Evolutionary conservation across 2,797 vertebrate genomes (phyloP), one percentile per base, ranked within the genome.

Genomic region (Cercopithecus diana): DNA sequence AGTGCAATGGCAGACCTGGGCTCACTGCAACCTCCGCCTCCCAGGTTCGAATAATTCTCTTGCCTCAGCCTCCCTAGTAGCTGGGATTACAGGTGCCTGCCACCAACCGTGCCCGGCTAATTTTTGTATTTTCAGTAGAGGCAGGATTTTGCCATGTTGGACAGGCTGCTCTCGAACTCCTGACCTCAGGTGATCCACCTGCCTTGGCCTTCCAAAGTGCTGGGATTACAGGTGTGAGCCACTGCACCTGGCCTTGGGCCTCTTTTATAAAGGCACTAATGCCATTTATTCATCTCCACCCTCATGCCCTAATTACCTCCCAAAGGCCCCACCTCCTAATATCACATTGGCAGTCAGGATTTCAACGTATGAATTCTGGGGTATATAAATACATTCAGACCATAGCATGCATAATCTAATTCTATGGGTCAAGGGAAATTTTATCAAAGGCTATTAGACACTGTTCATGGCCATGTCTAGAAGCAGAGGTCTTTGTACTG

Each of bases 41-140:
- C 20, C 52, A 55, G 52, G 7, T 55, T 55, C 52, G 1, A 55
- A 22, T 20, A 20, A 55, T 55, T 22, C 52, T 55, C 20, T 20
- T 55, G 20, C 52, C 52, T 55, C 52, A 22, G 20, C 52, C 52
- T 55, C 7, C 52, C 7, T 8, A 22, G 52, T 55, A 55, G 52
- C 20, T 55, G 52, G 52, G 20, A 55, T 55, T 22, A 55, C 52
- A 55, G 52, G 52, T 2, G 8, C 20, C 20, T 20, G 17, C 20
- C 52, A 55, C 20, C 52, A 55, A 55, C 20, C 7, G 0, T 8
- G 20, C 2, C 52, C 7, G 0, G 52, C 20, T 55, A 22, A 55
- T 55, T 55, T 22, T 8, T 55, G 20, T 55, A 55, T 55, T 22
- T 55, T 55, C 7, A 55, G 52, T 55, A 55, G 52, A 55, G 52